Conservation (phyloP, 2,888 invertebrate genomes). For the Macrosoma leucophasiata region DNA sequence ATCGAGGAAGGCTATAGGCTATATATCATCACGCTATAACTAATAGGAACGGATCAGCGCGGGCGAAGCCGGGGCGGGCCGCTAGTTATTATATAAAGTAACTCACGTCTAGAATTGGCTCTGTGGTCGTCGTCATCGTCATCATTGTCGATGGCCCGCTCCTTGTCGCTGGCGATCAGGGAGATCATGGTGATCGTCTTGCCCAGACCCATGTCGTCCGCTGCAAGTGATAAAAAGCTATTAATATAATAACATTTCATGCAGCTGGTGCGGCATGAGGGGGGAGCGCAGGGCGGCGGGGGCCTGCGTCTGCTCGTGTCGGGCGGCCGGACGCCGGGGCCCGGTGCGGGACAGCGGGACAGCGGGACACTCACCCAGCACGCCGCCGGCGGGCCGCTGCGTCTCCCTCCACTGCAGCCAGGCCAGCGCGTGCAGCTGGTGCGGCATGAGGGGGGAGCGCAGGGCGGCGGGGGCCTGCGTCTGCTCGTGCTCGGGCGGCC, state of each 20-base stretch:
- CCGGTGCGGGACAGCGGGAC: conserved; percentile 82
- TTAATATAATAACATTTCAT: too few relatives aligned
- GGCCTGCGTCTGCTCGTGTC: conserved; percentile 72
- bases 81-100: too few relatives aligned
- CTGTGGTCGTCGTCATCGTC: conserved; percentile 48
- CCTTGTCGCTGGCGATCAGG: conserved; percentile 77
- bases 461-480: conserved; percentile 79
- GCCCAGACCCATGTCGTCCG: conserved; percentile 89
- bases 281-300: conserved; percentile 78
- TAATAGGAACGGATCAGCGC: too few relatives aligned
- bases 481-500: conserved; percentile 77
- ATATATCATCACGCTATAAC: too few relatives aligned
- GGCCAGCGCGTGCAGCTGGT: conserved; percentile 89
- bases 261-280: conserved; percentile 89
- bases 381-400: conserved; percentile 90
- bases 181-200: conserved; percentile 91
- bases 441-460: conserved; percentile 82
- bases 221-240: conserved; percentile 44
- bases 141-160: conserved; percentile 39
- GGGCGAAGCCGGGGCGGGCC: too few relatives aligned
- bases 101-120: conserved; percentile 34
- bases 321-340: conserved; percentile 80
- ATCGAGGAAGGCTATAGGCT: too few relatives aligned
- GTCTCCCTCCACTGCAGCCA: conserved; percentile 94
- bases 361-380: too few relatives aligned